Conservation (phyloP, 23 tunicate genomes). For the Phallusia fumigata region DNA sequence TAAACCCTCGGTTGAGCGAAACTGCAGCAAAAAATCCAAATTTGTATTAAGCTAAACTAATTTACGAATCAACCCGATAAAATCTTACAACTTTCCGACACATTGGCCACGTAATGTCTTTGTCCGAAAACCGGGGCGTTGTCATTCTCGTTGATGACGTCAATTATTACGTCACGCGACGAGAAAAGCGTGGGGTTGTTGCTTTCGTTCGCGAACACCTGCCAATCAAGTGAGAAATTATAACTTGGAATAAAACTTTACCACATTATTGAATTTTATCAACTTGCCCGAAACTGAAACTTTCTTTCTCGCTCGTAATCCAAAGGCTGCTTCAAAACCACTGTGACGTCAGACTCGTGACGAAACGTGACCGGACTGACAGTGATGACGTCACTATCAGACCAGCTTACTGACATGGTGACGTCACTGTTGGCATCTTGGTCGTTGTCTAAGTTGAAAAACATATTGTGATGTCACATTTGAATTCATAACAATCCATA, state of each 20-base stretch:
- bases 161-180: slow-evolving; percentile 46
- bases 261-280: too few relatives aligned
- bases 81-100: slow-evolving; percentile 30
- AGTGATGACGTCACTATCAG: slow-evolving; percentile 22
- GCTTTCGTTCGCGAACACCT: slow-evolving; percentile 91
- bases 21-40: slow-evolving; percentile 32
- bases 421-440: slow-evolving; percentile 79
- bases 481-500: not conserved
- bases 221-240: not conserved
- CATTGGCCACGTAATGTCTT: slow-evolving; percentile 42
- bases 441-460: slow-evolving; percentile 51
- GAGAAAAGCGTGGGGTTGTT: slow-evolving; percentile 27
- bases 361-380: slow-evolving; percentile 65
- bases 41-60: not conserved
- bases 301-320: slow-evolving; percentile 48
- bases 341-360: slow-evolving; percentile 24
- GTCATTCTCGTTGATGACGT: slow-evolving; percentile 76
- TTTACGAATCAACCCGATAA: too few relatives aligned
- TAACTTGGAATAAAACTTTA: too few relatives aligned
- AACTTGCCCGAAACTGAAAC: slow-evolving; percentile 41
- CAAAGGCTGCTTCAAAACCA: slow-evolving; percentile 52
- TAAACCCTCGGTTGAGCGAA: slow-evolving; percentile 8
- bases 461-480: not conserved
- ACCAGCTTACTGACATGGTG: slow-evolving; percentile 62
- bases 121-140: slow-evolving; percentile 62